Evolutionary conservation across 2,888 invertebrate genomes (phyloP).

Genomic region (Coenonympha glycerion): DNA sequence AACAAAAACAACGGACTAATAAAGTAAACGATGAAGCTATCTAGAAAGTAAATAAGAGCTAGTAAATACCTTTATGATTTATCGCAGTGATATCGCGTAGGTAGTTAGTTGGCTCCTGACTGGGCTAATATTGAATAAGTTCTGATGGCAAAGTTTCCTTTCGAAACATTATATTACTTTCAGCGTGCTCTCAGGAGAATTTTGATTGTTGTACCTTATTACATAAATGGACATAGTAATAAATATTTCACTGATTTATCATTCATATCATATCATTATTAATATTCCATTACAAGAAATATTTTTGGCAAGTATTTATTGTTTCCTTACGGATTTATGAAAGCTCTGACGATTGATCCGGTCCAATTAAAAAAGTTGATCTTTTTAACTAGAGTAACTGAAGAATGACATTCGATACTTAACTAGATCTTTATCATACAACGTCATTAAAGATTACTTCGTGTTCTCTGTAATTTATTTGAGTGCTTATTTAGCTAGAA

Average conservation of each 20-base stretch:
- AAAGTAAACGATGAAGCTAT: slow-evolving; percentile 4
- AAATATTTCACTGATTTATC: slow-evolving; percentile 20
- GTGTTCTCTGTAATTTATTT: no score
- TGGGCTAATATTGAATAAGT: slow-evolving; percentile 70
- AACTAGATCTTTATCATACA: no score
- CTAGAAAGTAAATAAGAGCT: slow-evolving; percentile 19
- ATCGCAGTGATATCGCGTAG: slow-evolving; percentile 41
- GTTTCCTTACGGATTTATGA: not conserved
- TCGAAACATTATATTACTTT: slow-evolving; percentile 70
- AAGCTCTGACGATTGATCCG: no score
- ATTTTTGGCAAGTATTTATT: no score
- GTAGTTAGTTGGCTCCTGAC: slow-evolving; percentile 38
- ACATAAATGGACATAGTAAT: slow-evolving; percentile 31
- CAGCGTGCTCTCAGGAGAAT: slow-evolving; percentile 54
- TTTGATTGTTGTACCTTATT: slow-evolving; percentile 66
- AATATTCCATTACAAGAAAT: no score
- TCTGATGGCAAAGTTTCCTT: slow-evolving; percentile 61
- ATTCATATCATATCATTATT: no score
- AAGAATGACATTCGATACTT: no score
- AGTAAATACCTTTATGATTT: slow-evolving; percentile 38
- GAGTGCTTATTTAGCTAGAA: no score
- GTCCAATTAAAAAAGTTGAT: no score
- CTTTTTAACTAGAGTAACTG: no score
- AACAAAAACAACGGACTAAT: slow-evolving; percentile 1
- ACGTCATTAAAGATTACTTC: no score